These are phyloP conservation scores for Turdus rufiventris DNA, from an alignment of 2,113 vertebrate genomes.

Conservation along the genomic window DNA sequence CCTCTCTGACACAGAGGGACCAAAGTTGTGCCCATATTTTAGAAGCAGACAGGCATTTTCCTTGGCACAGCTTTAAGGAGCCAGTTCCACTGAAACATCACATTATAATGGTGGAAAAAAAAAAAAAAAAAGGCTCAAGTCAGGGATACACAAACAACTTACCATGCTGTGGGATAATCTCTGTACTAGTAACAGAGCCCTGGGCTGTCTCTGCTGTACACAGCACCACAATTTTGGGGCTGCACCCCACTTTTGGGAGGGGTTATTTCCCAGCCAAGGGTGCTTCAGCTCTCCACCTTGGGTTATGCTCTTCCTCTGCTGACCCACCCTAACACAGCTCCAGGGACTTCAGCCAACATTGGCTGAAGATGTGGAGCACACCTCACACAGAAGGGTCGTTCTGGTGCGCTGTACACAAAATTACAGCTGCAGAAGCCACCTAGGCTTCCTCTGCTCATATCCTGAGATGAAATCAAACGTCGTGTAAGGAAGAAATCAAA, in stretches of 20 bases:
- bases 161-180: accelerated
- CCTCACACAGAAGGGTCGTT: not conserved
- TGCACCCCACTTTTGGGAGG: not conserved
- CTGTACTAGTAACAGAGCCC: accelerated
- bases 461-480: slow-evolving; percentile 50
- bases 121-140: not conserved
- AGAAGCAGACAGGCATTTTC: not conserved
- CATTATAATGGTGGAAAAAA: not conserved
- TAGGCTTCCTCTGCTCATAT: not conserved
- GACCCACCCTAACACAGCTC: not conserved
- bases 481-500: slow-evolving; percentile 47
- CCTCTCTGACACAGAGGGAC: not conserved
- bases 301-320: not conserved
- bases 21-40: not conserved
- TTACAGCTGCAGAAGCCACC: not conserved
- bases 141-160: not conserved
- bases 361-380: not conserved
- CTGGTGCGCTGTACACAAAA: not conserved
- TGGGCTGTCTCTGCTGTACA: not conserved
- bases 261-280: not conserved
- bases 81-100: not conserved
- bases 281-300: not conserved
- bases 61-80: not conserved
- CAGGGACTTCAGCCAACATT: not conserved
- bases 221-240: not conserved